A percentile compares a stretch with the other conserved stretches of the same genome.
These are phyloP conservation scores for Pocillopora grandis DNA, from an alignment of 92 coral and sea anemone species.

Conservation along the genomic window DNA sequence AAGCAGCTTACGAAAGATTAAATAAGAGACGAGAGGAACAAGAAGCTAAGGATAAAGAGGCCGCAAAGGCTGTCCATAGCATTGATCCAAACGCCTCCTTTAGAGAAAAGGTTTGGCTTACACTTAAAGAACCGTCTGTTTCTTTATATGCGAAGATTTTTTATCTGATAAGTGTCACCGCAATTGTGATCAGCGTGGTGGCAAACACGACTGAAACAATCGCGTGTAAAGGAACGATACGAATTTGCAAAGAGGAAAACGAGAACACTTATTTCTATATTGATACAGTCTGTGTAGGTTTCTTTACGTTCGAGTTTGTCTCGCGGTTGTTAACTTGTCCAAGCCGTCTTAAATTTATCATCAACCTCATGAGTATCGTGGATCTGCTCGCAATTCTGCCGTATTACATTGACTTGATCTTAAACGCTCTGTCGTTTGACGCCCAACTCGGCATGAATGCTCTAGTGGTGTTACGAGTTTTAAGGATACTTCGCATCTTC, in stretches of 20 bases:
- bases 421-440: slow-evolving; percentile 36
- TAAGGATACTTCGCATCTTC: slow-evolving; percentile 76
- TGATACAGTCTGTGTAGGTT: slow-evolving; percentile 66
- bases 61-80: slow-evolving; percentile 5
- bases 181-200: slow-evolving; percentile 64
- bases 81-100: slow-evolving; percentile 48
- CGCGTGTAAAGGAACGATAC: slow-evolving; percentile 45
- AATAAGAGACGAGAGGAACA: slow-evolving; percentile 36
- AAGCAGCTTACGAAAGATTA: slow-evolving; percentile 51
- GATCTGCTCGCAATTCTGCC: slow-evolving; percentile 79
- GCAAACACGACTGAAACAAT: slow-evolving; percentile 75
- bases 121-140: slow-evolving; percentile 62
- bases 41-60: slow-evolving; percentile 39
- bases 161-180: slow-evolving; percentile 60
- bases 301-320: slow-evolving; percentile 74
- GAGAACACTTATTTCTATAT: slow-evolving; percentile 58
- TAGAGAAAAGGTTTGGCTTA: slow-evolving; percentile 64
- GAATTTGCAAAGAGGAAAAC: slow-evolving; percentile 66
- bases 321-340: slow-evolving; percentile 59
- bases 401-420: slow-evolving; percentile 61
- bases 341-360: slow-evolving; percentile 51
- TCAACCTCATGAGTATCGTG: slow-evolving; percentile 69
- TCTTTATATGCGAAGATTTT: slow-evolving; percentile 54
- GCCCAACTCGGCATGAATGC: slow-evolving; percentile 61
- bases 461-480: slow-evolving; percentile 63